These are phyloP conservation scores for Macrocentrus cingulum DNA, from an alignment of 1,140 invertebrate genomes.

Conservation along the genomic window DNA sequence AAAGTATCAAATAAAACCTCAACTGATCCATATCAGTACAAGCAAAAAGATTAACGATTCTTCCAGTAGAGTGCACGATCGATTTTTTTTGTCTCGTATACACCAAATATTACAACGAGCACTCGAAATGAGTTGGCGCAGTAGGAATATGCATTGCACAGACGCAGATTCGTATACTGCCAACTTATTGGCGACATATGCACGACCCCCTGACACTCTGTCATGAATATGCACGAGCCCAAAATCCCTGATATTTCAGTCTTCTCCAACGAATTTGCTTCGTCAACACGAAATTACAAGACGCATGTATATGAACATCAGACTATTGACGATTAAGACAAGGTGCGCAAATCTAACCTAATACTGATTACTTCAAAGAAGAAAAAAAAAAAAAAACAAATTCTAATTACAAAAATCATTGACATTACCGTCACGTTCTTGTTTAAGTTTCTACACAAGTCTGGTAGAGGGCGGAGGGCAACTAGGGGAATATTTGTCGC, in stretches of 20 bases:
- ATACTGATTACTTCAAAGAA: too few species aligned
- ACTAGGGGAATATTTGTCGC: too few species aligned
- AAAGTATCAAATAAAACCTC: too few species aligned
- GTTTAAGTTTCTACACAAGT: too few species aligned
- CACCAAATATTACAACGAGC: slow-evolving; percentile 6
- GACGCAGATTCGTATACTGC: slow-evolving; percentile 7
- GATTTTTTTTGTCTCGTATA: slow-evolving; percentile 23
- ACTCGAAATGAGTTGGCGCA: background rate
- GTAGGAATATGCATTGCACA: slow-evolving; percentile 4
- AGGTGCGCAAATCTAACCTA: too few species aligned
- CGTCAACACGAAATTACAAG: slow-evolving; percentile 32
- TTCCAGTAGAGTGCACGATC: too few species aligned
- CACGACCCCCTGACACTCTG: slow-evolving; percentile 26
- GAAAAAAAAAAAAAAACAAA: too few species aligned
- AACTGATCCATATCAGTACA: too few species aligned
- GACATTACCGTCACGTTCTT: too few species aligned
- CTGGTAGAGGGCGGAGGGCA: too few species aligned
- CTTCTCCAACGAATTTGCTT: slow-evolving; percentile 36
- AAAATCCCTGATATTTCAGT: slow-evolving; percentile 46
- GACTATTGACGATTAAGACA: slow-evolving; percentile 1
- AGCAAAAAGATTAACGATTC: too few species aligned
- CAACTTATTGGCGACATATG: slow-evolving; percentile 46
- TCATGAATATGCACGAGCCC: slow-evolving; percentile 50
- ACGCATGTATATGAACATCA: background rate
- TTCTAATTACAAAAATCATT: too few species aligned